Evolutionary conservation across 2,113 vertebrate species (phyloP), one percentile per base, ranked within the genome.

Genomic region (Pitta sordida): DNA sequence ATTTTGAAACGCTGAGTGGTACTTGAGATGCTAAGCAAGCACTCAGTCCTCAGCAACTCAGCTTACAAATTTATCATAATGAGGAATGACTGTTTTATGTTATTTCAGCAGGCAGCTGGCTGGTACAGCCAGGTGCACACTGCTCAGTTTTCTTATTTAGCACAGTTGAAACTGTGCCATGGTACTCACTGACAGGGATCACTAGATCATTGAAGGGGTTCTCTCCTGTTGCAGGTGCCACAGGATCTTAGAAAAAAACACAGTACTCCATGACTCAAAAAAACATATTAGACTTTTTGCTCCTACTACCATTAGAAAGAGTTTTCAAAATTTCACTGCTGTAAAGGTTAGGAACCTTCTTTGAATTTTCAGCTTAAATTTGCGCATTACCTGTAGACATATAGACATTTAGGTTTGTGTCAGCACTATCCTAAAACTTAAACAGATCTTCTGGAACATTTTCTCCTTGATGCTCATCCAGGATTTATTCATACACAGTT

Each of bases 61-160:
- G 52, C 37, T 52, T 39, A 75, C 15, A 71, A 68, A 44, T 0
- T 3, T 4, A 10, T 30, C 2, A 1, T 13, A 36, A 16, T 1
- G 4, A 83, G 37, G 34, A 63, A 64, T 15, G 43, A n/a, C 19
- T 13, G 23, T 4, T 75, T 68, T 43, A 26, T 8, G 24, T 16
- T 64, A 49, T 58, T 79, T 37, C 58, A 30, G 36, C 21, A 9
- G 32, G 80, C 34, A 77, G 44, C 59, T 69, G 63, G 46, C 6
- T 60, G 67, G 58, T 43, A 65, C 32, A 74, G 55, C 24, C 43
- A 59, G 19, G 41, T 49, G 32, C 24, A 74, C 4, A 2, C 27
- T 48, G 59, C 68, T 74, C 55, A 44, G 11, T 59, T 51, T 37
- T 51, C 34, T 76, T 46, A 53, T 20, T 71, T 68, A 49, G 59